Evolutionary conservation across 2,888 invertebrate species (phyloP).

Genomic region (Rhyacophila evoluta): DNA sequence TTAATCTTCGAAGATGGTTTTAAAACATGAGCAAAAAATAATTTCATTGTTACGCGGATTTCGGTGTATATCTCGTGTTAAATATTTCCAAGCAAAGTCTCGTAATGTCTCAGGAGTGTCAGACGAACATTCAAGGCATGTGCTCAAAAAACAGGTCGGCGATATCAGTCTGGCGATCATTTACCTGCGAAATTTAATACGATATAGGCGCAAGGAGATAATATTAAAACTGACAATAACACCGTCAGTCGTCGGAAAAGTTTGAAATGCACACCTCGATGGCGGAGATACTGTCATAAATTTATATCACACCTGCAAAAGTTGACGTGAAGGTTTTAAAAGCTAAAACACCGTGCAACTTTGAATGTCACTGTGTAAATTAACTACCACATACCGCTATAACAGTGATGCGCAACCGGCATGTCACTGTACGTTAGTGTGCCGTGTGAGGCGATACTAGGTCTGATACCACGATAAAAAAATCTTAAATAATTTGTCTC

Average conservation of each 20-base stretch:
- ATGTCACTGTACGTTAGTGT: no score
- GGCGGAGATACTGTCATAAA: background rate
- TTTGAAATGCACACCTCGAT: constrained; percentile 1
- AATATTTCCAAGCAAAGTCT: background rate
- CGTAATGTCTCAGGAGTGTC: background rate
- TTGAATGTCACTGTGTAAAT: no score
- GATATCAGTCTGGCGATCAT: constrained; percentile 2
- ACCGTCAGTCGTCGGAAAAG: background rate
- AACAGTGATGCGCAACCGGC: no score
- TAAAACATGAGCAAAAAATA: background rate
- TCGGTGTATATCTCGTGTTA: no score
- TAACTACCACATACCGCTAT: no score
- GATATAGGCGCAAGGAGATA: background rate
- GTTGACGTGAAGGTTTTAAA: background rate
- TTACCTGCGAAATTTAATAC: constrained; percentile 7
- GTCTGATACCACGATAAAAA: no score
- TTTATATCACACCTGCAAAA: constrained; percentile 4
- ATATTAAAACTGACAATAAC: background rate
- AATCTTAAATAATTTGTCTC: no score
- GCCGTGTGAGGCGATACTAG: no score
- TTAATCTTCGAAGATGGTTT: background rate
- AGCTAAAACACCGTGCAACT: no score
- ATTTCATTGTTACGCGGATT: no score
- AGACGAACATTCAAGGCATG: background rate
- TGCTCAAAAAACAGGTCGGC: background rate